These are phyloP conservation scores for Poicephalus meyeri DNA, from an alignment of 2,113 vertebrate genomes.

Conservation along the genomic window DNA sequence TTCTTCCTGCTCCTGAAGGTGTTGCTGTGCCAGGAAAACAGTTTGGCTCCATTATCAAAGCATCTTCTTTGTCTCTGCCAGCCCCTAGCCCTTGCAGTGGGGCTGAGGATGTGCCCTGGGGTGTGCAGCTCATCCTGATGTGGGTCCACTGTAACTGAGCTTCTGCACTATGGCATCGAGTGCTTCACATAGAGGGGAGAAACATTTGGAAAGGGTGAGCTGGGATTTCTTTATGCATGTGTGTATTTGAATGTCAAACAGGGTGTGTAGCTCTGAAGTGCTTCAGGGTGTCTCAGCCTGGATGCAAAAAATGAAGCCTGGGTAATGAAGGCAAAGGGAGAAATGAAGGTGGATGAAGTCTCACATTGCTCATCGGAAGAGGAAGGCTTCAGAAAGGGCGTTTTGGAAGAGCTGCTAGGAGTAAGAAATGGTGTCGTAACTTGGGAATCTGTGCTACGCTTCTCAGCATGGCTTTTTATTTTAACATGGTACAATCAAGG, in stretches of 20 bases:
- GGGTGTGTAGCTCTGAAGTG: conserved; percentile 7
- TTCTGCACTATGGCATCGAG: fast-evolving
- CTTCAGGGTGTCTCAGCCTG: background rate
- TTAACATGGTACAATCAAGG: background rate
- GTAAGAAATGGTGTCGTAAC: background rate
- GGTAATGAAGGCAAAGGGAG: background rate
- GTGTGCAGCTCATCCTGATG: background rate
- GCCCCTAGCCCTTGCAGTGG: background rate
- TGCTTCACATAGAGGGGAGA: background rate
- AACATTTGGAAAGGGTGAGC: conserved; percentile 16
- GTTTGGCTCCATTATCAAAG: background rate
- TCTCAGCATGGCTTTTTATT: background rate
- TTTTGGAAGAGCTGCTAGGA: background rate
- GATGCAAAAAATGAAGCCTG: background rate
- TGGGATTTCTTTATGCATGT: background rate
- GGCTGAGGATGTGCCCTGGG: background rate
- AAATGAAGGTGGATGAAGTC: background rate
- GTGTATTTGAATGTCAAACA: background rate
- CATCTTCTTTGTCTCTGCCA: background rate
- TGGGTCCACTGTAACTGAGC: background rate
- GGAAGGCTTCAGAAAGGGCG: background rate
- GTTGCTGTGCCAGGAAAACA: background rate
- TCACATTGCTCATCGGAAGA: fast-evolving
- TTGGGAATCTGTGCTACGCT: background rate
- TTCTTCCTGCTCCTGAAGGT: background rate